A percentile compares a stretch with the other conserved stretches of the same genome.
Evolutionary conservation across 2,797 vertebrate genomes (phyloP).

Genomic region (Aselliscus stoliczkanus): DNA sequence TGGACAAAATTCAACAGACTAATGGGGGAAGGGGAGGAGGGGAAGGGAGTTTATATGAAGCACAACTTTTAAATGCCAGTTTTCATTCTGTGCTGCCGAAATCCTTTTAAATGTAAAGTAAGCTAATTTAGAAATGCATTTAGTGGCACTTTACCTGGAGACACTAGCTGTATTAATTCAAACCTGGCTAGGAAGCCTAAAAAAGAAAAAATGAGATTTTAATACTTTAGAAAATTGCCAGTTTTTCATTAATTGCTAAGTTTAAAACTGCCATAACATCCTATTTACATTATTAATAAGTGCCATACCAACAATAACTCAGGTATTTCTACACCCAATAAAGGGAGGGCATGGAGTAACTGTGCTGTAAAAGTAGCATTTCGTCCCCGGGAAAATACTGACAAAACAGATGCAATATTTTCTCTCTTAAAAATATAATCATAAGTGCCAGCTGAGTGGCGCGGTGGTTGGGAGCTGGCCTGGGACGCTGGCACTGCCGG

Average conservation of each 20-base stretch:
- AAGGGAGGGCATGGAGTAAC: background rate
- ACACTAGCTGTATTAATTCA: slow-evolving; percentile 84
- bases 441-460: too few relatives aligned
- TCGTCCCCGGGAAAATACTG: background rate
- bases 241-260: slow-evolving; percentile 18
- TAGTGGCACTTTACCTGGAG: slow-evolving; percentile 80
- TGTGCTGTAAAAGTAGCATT: background rate
- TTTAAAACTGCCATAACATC: background rate
- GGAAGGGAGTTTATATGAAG: background rate
- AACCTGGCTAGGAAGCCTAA: slow-evolving; percentile 82
- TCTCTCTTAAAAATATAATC: background rate
- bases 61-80: background rate
- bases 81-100: background rate
- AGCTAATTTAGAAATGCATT: slow-evolving; percentile 36
- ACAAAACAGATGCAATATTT: background rate
- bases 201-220: slow-evolving; percentile 63
- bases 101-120: slow-evolving; percentile 37
- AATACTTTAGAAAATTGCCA: slow-evolving; percentile 31
- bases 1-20: background rate
- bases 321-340: background rate
- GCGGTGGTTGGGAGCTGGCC: too few relatives aligned
- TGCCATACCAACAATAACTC: background rate
- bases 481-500: too few relatives aligned
- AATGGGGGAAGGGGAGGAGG: too few relatives aligned
- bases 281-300: background rate